These are phyloP conservation scores for Tretioscincus oriximinensis DNA, from an alignment of 2,113 vertebrate species.

Conservation along the genomic window DNA sequence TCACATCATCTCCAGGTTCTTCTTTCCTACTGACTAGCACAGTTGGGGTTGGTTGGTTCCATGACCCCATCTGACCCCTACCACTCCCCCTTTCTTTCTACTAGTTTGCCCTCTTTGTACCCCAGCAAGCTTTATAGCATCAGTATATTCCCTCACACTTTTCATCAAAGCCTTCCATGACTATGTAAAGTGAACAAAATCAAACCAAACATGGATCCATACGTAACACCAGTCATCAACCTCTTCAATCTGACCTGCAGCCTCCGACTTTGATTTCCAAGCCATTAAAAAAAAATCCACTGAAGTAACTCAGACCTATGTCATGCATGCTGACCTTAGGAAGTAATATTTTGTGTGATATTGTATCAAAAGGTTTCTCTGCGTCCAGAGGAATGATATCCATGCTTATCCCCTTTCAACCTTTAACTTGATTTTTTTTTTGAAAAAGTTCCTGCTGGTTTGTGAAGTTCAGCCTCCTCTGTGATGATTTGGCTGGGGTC, in stretches of 20 bases:
- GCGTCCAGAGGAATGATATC: constrained; percentile 37
- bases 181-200: constrained; percentile 39
- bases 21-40: constrained; percentile 52
- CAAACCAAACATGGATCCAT: constrained; percentile 27
- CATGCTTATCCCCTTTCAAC: constrained; percentile 25
- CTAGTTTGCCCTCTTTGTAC: constrained; percentile 29
- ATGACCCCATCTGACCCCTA: constrained; percentile 16
- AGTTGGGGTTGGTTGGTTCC: constrained; percentile 31
- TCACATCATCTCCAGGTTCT: constrained; percentile 43
- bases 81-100: constrained; percentile 23
- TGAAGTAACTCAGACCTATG: constrained; percentile 25
- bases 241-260: constrained; percentile 42
- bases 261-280: constrained; percentile 33
- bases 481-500: neutral
- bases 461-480: constrained; percentile 29
- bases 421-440: constrained; percentile 22
- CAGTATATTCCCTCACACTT: constrained; percentile 23
- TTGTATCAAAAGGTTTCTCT: constrained; percentile 40
- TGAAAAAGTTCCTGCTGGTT: constrained; percentile 43
- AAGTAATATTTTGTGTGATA: constrained; percentile 36
- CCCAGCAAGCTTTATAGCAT: constrained; percentile 39
- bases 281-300: neutral
- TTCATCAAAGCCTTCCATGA: constrained; percentile 30
- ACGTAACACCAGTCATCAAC: constrained; percentile 32
- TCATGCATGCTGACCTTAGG: constrained; percentile 35